Conservation (phyloP, 1,140 invertebrate species). For the Hesperophylax magnus region DNA sequence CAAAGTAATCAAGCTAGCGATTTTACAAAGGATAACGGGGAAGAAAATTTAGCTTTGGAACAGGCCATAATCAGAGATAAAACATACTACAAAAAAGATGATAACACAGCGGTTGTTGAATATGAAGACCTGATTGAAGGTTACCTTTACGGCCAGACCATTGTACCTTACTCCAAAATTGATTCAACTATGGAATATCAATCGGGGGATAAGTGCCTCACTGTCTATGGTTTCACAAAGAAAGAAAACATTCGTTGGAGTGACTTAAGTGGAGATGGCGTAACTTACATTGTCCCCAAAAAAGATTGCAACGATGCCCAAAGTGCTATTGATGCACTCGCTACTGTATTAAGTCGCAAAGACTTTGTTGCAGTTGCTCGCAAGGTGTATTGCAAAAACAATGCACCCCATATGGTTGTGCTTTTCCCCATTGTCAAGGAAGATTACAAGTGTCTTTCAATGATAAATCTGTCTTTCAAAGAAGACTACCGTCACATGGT, state of each 20-base stretch:
- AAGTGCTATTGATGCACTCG: constrained; percentile 63
- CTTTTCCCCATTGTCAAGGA: constrained; percentile 66
- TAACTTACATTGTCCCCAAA: constrained; percentile 64
- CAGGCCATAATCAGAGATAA: constrained; percentile 61
- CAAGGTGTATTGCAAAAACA: constrained; percentile 65
- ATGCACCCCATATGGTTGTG: constrained; percentile 66
- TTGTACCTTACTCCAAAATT: constrained; percentile 64
- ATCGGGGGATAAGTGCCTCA: constrained; percentile 63
- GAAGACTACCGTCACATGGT: constrained; percentile 68
- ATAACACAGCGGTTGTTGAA: constrained; percentile 61
- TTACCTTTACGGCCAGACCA: constrained; percentile 65
- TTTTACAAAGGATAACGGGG: not conserved
- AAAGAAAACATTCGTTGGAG: constrained; percentile 64
- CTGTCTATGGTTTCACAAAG: constrained; percentile 67
- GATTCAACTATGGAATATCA: constrained; percentile 66
- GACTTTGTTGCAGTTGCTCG: constrained; percentile 65
- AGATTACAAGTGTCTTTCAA: constrained; percentile 62
- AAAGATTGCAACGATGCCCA: constrained; percentile 66
- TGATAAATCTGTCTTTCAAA: constrained; percentile 64
- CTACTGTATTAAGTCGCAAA: constrained; percentile 62
- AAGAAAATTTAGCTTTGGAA: constrained; percentile 51
- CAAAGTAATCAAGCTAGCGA: constrained; percentile 2
- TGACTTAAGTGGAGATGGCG: constrained; percentile 64
- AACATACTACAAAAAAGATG: constrained; percentile 61
- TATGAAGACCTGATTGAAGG: constrained; percentile 60